Conservation (phyloP, 2,888 invertebrate species). For the Sminthurinus aureus region DNA sequence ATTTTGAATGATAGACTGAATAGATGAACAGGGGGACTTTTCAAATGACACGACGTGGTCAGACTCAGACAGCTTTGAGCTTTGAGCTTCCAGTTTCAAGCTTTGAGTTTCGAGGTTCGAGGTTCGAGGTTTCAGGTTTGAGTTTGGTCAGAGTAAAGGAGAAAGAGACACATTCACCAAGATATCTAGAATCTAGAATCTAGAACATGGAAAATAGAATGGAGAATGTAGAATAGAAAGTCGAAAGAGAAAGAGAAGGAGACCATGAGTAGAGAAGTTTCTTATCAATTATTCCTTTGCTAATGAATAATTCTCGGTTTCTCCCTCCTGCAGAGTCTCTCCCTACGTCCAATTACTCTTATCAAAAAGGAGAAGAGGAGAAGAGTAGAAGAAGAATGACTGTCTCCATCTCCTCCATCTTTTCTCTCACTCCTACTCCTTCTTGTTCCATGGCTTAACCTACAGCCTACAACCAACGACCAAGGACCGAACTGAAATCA, state of each 20-base stretch:
- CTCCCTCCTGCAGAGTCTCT: slow-evolving; percentile 40
- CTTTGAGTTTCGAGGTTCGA: too few relatives aligned
- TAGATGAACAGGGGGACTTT: slow-evolving; percentile 11
- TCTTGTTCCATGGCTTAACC: too few relatives aligned
- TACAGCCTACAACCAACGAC: too few relatives aligned
- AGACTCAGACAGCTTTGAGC: slow-evolving; percentile 22
- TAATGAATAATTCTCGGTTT: slow-evolving; percentile 47
- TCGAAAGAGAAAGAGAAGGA: neutral
- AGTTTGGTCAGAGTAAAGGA: neutral
- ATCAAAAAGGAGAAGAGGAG: slow-evolving; percentile 25
- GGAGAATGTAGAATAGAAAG: neutral
- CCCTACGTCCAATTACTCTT: slow-evolving; percentile 46
- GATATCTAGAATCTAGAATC: neutral
- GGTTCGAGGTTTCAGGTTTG: too few relatives aligned
- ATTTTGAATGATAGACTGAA: neutral
- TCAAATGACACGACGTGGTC: slow-evolving; percentile 27
- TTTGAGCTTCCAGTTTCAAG: too few relatives aligned
- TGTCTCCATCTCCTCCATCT: slow-evolving; percentile 22
- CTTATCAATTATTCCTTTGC: slow-evolving; percentile 46
- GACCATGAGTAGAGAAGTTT: neutral
- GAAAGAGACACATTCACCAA: slow-evolving; percentile 18
- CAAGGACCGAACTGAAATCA: slow-evolving; percentile 38
- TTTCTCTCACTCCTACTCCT: slow-evolving; percentile 4
- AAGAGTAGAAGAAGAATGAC: too few relatives aligned
- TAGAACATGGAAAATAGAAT: neutral